These are phyloP conservation scores for Dendrocincla fuliginosa DNA, from an alignment of 2,797 vertebrate species.

Conservation along the genomic window DNA sequence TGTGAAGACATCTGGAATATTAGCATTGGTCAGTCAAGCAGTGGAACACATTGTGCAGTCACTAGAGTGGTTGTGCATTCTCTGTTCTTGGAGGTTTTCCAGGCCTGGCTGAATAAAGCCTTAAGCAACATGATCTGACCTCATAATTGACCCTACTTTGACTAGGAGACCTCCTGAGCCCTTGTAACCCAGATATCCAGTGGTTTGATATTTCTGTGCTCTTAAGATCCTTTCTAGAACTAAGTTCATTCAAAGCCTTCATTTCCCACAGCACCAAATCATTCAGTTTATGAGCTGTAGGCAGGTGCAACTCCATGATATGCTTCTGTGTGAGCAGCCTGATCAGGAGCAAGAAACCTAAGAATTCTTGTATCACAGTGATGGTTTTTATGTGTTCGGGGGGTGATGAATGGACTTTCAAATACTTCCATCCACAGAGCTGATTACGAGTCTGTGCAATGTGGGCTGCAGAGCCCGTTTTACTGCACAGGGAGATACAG, in stretches of 20 bases:
- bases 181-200: neutral
- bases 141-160: accelerated
- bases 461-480: neutral
- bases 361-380: neutral
- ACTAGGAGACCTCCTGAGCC: neutral
- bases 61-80: neutral
- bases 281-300: neutral
- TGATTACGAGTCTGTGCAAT: neutral
- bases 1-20: neutral
- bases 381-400: neutral
- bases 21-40: neutral
- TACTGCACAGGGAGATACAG: neutral
- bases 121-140: neutral
- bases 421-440: neutral
- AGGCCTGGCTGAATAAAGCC: neutral
- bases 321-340: neutral
- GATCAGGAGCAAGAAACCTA: neutral
- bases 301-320: neutral
- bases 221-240: neutral
- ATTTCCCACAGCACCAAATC: neutral
- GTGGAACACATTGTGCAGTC: neutral
- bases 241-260: neutral
- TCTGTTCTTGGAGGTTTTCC: neutral
- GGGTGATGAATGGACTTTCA: neutral
- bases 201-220: neutral